These are phyloP conservation scores for Galbula dea DNA, from an alignment of 2,113 vertebrate species.

Conservation along the genomic window DNA sequence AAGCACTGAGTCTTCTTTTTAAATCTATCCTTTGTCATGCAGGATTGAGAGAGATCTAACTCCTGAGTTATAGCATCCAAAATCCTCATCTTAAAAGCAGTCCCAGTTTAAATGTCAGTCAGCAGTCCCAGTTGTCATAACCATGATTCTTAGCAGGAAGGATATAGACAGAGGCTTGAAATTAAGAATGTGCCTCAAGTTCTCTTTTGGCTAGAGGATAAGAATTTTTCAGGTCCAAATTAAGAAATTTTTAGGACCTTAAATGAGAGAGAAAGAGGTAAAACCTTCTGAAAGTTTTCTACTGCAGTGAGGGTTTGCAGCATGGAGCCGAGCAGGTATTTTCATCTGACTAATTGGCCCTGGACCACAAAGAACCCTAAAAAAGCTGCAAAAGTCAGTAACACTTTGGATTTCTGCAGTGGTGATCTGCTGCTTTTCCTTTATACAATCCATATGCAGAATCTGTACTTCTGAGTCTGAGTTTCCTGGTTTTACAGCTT, in stretches of 20 bases:
- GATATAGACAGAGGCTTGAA: background rate
- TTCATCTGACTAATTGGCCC: background rate
- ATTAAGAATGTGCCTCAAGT: background rate
- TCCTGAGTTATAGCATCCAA: background rate
- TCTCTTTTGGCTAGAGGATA: background rate
- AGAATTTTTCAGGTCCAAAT: background rate
- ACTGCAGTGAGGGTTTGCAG: background rate
- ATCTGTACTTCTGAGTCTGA: background rate
- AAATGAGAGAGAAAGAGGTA: background rate
- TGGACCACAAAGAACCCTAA: background rate
- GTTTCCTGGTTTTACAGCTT: background rate
- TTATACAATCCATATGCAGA: background rate
- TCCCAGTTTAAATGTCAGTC: background rate
- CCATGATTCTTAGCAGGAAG: background rate
- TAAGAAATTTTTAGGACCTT: background rate
- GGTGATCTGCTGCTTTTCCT: background rate
- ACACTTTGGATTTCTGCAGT: background rate
- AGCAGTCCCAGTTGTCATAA: background rate
- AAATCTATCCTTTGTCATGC: background rate
- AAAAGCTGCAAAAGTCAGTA: background rate
- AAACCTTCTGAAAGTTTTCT: background rate
- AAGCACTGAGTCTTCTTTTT: background rate
- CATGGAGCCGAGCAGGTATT: background rate
- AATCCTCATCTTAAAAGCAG: background rate
- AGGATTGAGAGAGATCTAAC: background rate